Evolutionary conservation across 2,113 vertebrate genomes (phyloP), one percentile per base, ranked within the genome.

Genomic region (Corythaixoides concolor): DNA sequence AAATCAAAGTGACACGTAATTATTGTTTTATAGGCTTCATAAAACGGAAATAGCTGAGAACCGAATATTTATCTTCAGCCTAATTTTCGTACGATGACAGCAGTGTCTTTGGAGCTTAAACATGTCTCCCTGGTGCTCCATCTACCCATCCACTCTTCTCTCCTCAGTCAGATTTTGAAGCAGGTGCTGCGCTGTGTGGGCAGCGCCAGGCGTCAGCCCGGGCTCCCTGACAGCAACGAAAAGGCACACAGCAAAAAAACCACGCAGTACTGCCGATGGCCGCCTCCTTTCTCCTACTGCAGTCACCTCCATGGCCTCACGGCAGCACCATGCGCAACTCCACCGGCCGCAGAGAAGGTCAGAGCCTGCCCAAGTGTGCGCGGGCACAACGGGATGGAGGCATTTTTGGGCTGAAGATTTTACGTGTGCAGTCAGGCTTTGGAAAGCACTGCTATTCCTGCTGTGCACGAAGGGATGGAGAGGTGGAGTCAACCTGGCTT

Each of bases 361-460:
- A 53, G 75, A 56, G 45, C 19, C 53, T 1, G 6, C 53, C 52
- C 1, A 1, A 33, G 39, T 0, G 6, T 0, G 0, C 0, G 1
- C 2, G 2, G 41, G 33, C 41, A 24, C 0, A 0, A 19, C 1
- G 27, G 33, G 43, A 49, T 33, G n/a, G 56, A 47, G 72, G 8
- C 0, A 0, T 5, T 33, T 2, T 1, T 13, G 52, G 41, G 41
- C 32, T 26, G 62, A 26, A n/a, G 28, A 32, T 35, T 9, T 18
- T 60, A 23, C 19, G 35, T 27, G 15, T 47, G 53, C 47, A 41
- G 24, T 8, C 56, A 16, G 35, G 77, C 17, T 9, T 15, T 18
- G 15, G 12, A 16, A 39, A 45, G n/a, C 17, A 2, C 20, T 32
- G 66, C 95, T 50, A 7, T 5, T 70, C 27, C 73, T 64, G 67